These are phyloP conservation scores for Miltochrista miniata DNA, from an alignment of 2,888 invertebrate species.

Conservation along the genomic window DNA sequence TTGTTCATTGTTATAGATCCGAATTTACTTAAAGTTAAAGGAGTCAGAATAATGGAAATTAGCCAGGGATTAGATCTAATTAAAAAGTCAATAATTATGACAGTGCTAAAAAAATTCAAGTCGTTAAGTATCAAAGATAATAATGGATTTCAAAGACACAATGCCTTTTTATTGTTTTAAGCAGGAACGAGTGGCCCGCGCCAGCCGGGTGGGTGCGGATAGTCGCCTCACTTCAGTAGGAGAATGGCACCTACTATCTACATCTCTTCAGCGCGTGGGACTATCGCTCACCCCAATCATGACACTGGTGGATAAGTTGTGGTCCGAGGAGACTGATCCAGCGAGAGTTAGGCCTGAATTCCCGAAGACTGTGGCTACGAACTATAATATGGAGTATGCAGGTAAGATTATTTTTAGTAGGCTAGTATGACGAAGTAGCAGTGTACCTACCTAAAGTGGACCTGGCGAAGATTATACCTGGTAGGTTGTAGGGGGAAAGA, in stretches of 20 bases:
- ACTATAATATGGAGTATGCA: constrained; percentile 84
- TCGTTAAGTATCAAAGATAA: no score
- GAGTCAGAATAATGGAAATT: no score
- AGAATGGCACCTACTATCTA: constrained; percentile 86
- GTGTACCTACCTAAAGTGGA: no score
- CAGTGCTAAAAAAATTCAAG: no score
- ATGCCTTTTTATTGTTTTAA: neutral
- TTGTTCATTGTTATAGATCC: no score
- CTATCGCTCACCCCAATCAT: constrained; percentile 83
- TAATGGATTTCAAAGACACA: no score
- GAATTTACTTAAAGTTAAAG: no score
- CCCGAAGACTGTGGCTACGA: constrained; percentile 85
- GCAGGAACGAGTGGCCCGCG: constrained; percentile 63
- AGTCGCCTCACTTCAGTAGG: constrained; percentile 87
- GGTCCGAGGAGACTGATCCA: constrained; percentile 83
- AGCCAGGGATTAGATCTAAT: no score
- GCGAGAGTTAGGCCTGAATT: constrained; percentile 79
- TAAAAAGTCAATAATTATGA: no score
- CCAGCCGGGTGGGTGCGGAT: constrained; percentile 88
- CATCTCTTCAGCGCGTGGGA: constrained; percentile 78
- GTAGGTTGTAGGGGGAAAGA: no score
- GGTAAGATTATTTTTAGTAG: constrained; percentile 65
- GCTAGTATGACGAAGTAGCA: no score
- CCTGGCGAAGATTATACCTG: no score
- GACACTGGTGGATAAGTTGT: constrained; percentile 91